Evolutionary conservation across 2,113 vertebrate genomes (phyloP).

Genomic region (Anoura caudifer): DNA sequence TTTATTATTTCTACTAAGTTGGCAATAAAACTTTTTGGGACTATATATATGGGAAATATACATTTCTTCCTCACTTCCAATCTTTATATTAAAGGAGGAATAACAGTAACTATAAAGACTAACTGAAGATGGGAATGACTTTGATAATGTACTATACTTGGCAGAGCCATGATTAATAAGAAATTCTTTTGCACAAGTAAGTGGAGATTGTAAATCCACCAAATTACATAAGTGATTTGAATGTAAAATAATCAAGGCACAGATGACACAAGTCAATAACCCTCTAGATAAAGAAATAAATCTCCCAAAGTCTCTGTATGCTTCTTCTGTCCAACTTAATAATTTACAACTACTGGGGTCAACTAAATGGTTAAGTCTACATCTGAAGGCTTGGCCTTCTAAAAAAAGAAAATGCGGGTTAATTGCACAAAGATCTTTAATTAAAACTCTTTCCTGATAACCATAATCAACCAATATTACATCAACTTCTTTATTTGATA

Average conservation of each 20-base stretch:
- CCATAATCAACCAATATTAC: constrained; percentile 90
- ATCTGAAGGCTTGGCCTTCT: constrained; percentile 89
- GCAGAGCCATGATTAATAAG: constrained; percentile 75
- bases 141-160: constrained; percentile 33
- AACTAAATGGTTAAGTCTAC: constrained; percentile 81
- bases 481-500: constrained; percentile 63
- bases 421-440: constrained; percentile 82
- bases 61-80: constrained; percentile 86
- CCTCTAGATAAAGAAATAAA: constrained; percentile 74
- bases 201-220: constrained; percentile 85
- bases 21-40: constrained; percentile 89
- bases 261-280: constrained; percentile 83
- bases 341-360: constrained; percentile 69
- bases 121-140: constrained; percentile 66
- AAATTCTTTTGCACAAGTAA: constrained; percentile 73
- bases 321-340: constrained; percentile 75
- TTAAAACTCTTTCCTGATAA: constrained; percentile 76
- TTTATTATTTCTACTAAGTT: constrained; percentile 87
- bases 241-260: constrained; percentile 75
- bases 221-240: constrained; percentile 80
- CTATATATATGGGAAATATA: constrained; percentile 85
- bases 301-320: constrained; percentile 71
- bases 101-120: constrained; percentile 86
- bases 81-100: constrained; percentile 85
- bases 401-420: constrained; percentile 82